Evolutionary conservation across 2,888 invertebrate species (phyloP), one percentile per base, ranked within the genome.

Genomic region (Muschampia plurimacula): DNA sequence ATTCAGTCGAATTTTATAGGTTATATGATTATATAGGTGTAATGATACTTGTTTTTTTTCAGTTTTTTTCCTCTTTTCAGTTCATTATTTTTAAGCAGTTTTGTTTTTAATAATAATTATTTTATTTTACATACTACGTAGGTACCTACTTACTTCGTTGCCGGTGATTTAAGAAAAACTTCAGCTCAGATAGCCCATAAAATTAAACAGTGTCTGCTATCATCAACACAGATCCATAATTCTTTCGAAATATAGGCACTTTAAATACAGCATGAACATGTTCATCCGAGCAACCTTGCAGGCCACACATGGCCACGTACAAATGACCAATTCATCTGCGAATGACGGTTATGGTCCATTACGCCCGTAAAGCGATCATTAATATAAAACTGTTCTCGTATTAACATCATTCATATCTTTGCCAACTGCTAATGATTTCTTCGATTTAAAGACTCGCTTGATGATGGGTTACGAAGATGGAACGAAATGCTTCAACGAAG

Each of bases 341-440:
- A 55, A 63, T 52, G 64, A 65, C 64, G 32, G 64, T 55, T 65
- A 70, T 70, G 64, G 64, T 13, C 70, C 70, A 70, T 70, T 70
- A 70, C 44, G 1, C 13, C 13, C 55, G n/a, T 63, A 69, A 69
- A 55, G 52, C 44, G 55, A 70, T 28, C 69, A 49, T 64, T 22
- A n/a, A 63, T 41, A 28, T 59, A 59, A 67, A 28, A 44, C 49
- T 15, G 60, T 41, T 32, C 46, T 60, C 49, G 60, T 6, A 22
- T 60, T 46, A 36, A 46, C 57, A 57, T 39, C 39, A 39, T 39
- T 52, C 15, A 15, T 52, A 15, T 36, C 12, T 36, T n/a, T 36
- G 7, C 44, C 55, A 39, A 55, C n/a, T 7, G 32, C 15, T 64
- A 57, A 64, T 15, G 52, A 41, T 39, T 8, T n/a, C 41, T n/a